Base-by-base conservation (phyloP, 2,888 invertebrate species). In the Steinernema hermaphroditum region DNA sequence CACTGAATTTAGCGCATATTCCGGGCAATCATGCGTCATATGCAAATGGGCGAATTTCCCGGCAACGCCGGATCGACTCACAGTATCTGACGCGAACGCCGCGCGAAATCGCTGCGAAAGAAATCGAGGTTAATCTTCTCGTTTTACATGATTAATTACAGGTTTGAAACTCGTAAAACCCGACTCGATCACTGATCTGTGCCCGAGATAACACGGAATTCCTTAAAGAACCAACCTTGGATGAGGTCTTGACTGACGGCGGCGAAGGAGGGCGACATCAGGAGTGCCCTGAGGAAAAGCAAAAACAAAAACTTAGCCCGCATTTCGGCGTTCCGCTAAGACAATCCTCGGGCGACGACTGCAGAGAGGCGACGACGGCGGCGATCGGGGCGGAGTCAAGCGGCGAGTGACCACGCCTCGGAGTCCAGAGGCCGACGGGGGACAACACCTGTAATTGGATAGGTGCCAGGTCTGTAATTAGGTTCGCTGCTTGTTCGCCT, bases 391-490 rank as follows among this genome's bases (percentile, higher is more conserved):
- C 50, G 50, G 50, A 1, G 50, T 24, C 2, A 22, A 27, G 27
- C 22, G 50, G 50, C 46, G 46, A 19, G 22, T 16, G n/a, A 32
- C 6, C 62, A 62, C 62, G 62, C 62, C 62, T 62, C 29, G 62
- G 27, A 29, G 22, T 19, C 22, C 50, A 22, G 24, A 12, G 24
- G 46, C 46, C 50, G 24, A 24, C 24, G 50, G 19, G 19, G 22
- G 50, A 50, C 50, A 37, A 37, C 37, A 50, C 50, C 50, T 50
- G 50, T 50, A 50, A 50, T 50, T 19, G 50, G 50, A 50, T 50
- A 50, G 50, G 50, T 50, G 50, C 50, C 22, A 50, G 50, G 24
- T 32, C 62, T 32, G 62, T 62, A 62, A 62, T 34, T 62, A 62
- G 22, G 22, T 22, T 4, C 37, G 37, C 37, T 24, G 50, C 50